Base-by-base conservation (phyloP, 1,140 invertebrate species). In the Drosophila triauraria region DNA sequence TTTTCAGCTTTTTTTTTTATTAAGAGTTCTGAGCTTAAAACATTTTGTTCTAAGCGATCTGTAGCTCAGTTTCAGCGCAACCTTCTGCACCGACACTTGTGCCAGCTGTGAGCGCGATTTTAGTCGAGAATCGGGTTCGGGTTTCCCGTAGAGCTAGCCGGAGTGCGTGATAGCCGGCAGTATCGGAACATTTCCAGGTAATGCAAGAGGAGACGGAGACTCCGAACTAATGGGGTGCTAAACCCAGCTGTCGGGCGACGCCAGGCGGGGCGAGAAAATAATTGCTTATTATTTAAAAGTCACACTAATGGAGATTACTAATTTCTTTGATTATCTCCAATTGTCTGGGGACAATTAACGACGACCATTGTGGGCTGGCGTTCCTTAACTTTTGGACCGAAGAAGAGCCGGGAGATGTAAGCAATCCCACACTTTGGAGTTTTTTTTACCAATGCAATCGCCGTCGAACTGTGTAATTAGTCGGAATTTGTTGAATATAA, bases 1-100 rank as follows among this genome's bases (percentile, higher is more conserved):
- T 79, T 74, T 54, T 68, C 64, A 44, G 42, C n/a, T n/a, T 54
- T 57, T 77, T 77, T 77, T 57, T 78, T n/a, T 40, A 57, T 61
- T 46, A 53, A 47, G 62, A 48, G 44, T 71, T 76, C 68, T 63
- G 53, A 38, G 51, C 78, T 71, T 88, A 80, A 75, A 88, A 85
- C 43, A 50, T 68, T 76, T 71, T 85, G 85, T 88, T 88, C 85
- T 88, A 54, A 38, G 69, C 81, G 78, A 85, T 90, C 78, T 62
- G 56, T 30, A 58, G 60, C 30, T 88, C 85, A 90, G 85, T 88
- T 77, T 72, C 63, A 54, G 20, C 43, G 63, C 77, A 47, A 78
- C 67, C 78, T 75, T 81, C 64, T 68, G 70, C 48, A 65, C 59
- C 53, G 64, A 48, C 58, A 61, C 51, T 65, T 57, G 65, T 76